Evolutionary conservation across 1,140 invertebrate genomes (phyloP).

Genomic region (Diplogasteroides magnus): DNA sequence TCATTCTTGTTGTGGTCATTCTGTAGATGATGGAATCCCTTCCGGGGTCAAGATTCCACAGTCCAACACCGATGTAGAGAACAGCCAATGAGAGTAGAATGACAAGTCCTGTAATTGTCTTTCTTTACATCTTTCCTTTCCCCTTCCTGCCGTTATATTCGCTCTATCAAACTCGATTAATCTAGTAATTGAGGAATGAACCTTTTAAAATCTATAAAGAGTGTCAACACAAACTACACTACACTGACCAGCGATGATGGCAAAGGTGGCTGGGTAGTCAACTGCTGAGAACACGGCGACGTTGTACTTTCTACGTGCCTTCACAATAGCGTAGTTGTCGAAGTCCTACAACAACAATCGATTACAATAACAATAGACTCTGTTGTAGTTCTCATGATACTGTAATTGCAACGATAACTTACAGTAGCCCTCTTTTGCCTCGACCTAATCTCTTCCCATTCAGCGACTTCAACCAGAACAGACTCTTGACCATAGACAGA

Average conservation of each 20-base stretch:
- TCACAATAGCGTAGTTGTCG: neutral
- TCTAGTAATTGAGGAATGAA: conserved; percentile 3
- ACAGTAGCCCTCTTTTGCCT: conserved; percentile 2
- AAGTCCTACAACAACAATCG: neutral
- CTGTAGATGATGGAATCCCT: conserved; percentile 54
- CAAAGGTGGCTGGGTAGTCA: conserved; percentile 52
- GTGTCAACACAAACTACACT: conserved; percentile 39
- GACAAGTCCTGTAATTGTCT: conserved; percentile 39
- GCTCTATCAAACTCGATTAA: too few species aligned
- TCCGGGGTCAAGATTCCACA: conserved; percentile 48
- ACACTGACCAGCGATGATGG: conserved; percentile 49
- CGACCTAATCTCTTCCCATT: neutral
- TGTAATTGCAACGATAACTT: neutral
- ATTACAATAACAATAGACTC: neutral
- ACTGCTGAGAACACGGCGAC: conserved; percentile 35
- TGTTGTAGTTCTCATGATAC: too few species aligned
- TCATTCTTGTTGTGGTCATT: conserved; percentile 54
- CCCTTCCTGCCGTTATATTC: too few species aligned
- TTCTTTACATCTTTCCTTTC: too few species aligned
- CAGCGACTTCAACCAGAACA: neutral
- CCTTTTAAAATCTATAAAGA: neutral
- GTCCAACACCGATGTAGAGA: conserved; percentile 51
- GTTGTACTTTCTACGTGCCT: neutral
- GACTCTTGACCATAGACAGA: neutral
- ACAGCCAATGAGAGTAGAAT: conserved; percentile 41